Evolutionary conservation across 2,888 invertebrate species (phyloP).

Genomic region (Drosophila anomelani): DNA sequence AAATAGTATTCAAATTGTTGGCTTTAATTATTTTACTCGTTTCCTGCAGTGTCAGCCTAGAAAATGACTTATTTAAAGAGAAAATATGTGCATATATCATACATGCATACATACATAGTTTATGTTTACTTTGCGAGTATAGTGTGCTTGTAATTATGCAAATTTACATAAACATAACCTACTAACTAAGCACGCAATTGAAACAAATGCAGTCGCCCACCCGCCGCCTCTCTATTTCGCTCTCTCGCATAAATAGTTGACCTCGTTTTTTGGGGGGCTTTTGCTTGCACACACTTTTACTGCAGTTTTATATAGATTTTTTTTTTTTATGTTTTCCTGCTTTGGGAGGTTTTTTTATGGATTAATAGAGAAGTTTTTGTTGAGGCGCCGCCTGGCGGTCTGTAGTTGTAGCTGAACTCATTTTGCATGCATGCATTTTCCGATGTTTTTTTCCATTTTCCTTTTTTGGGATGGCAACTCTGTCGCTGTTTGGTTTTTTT

Average conservation of each 20-base stretch:
- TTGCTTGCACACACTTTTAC: constrained; percentile 73
- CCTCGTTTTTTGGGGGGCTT: constrained; percentile 74
- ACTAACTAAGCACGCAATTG: constrained; percentile 79
- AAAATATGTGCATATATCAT: constrained; percentile 6
- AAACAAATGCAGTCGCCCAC: constrained; percentile 62
- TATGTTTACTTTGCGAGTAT: constrained; percentile 31
- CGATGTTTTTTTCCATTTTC: constrained; percentile 24
- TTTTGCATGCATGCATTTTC: constrained; percentile 75
- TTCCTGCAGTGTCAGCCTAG: not conserved
- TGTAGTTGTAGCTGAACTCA: constrained; percentile 60
- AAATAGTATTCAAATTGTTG: not conserved
- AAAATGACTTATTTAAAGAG: constrained; percentile 3
- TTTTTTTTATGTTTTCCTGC: constrained; percentile 29
- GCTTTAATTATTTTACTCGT: not conserved
- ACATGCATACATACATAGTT: constrained; percentile 16
- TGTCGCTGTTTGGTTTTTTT: constrained; percentile 62
- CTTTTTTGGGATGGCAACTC: constrained; percentile 63
- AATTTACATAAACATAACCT: constrained; percentile 81
- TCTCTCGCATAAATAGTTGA: constrained; percentile 70
- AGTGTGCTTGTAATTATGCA: constrained; percentile 70
- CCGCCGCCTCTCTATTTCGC: constrained; percentile 5
- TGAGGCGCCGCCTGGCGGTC: constrained; percentile 73
- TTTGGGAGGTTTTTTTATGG: constrained; percentile 17
- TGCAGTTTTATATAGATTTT: constrained; percentile 51
- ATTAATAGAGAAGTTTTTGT: constrained; percentile 51